Percentiles rank a stretch among this genome's conserved stretches.
Evolutionary conservation across 2,888 invertebrate species (phyloP).

Genomic region (Pimpla rufipes): DNA sequence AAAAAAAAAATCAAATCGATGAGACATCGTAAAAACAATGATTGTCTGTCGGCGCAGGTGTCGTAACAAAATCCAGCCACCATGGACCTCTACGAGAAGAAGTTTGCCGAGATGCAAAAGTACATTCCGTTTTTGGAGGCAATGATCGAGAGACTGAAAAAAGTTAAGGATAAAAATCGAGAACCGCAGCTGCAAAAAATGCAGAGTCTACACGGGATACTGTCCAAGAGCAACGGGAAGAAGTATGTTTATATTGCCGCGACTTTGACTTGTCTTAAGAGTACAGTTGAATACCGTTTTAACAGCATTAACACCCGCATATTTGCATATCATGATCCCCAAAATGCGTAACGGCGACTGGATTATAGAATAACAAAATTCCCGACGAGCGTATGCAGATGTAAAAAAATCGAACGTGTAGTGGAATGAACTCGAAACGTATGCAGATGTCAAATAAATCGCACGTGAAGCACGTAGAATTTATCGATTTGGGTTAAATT

Average conservation of each 20-base stretch:
- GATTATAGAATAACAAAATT: slow-evolving; percentile 40
- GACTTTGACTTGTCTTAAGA: slow-evolving; percentile 30
- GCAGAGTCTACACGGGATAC: slow-evolving; percentile 88
- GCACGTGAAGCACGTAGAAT: background rate
- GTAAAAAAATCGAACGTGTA: background rate
- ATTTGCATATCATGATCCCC: slow-evolving; percentile 17
- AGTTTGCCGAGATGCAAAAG: slow-evolving; percentile 89
- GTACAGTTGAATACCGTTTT: slow-evolving; percentile 18
- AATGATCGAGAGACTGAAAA: slow-evolving; percentile 89
- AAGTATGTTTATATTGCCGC: slow-evolving; percentile 85
- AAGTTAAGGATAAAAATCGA: slow-evolving; percentile 86
- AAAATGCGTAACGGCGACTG: slow-evolving; percentile 18
- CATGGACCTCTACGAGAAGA: slow-evolving; percentile 87
- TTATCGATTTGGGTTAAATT: slow-evolving; percentile 13
- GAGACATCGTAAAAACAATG: slow-evolving; percentile 60
- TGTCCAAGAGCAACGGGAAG: slow-evolving; percentile 88
- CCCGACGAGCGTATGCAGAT: slow-evolving; percentile 27
- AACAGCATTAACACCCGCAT: slow-evolving; percentile 6
- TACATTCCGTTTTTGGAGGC: slow-evolving; percentile 91
- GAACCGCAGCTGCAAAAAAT: slow-evolving; percentile 87
- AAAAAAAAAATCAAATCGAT: slow-evolving; percentile 24
- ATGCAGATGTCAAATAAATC: slow-evolving; percentile 14
- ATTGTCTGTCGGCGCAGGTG: slow-evolving; percentile 70
- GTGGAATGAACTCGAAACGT: background rate
- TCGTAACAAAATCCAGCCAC: slow-evolving; percentile 68